phyloP scores from a whole-genome alignment of 2,888 invertebrate genomes.

The Mimachlamys varia region DNA sequence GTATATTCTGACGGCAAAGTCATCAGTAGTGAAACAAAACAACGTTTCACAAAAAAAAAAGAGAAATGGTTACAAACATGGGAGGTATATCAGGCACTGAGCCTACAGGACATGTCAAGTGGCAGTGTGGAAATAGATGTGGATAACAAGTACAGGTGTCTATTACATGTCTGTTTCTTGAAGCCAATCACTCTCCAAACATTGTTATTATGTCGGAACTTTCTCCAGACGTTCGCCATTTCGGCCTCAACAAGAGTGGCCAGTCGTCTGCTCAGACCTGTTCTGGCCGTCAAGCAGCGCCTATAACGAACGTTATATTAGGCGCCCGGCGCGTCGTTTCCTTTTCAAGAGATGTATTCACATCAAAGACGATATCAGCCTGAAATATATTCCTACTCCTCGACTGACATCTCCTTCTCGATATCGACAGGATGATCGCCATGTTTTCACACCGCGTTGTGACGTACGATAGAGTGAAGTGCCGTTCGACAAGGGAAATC shows the following conservation, averaged over 20 bases:
- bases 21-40: no score
- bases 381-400: neutral
- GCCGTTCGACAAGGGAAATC: slow-evolving; percentile 20
- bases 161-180: neutral
- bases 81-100: neutral
- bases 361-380: neutral
- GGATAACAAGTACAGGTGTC: neutral
- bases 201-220: slow-evolving; percentile 7
- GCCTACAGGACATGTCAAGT: neutral
- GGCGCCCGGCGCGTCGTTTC: neutral
- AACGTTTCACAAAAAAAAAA: neutral
- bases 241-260: neutral
- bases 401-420: neutral
- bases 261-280: neutral
- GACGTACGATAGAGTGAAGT: slow-evolving; percentile 20
- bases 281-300: neutral
- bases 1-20: no score
- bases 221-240: slow-evolving; percentile 23
- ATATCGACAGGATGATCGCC: slow-evolving; percentile 34
- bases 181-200: slow-evolving; percentile 17
- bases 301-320: neutral
- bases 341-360: slow-evolving; percentile 26
- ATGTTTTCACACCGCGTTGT: slow-evolving; percentile 17
- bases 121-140: slow-evolving; percentile 11
- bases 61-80: neutral